phyloP scores from a whole-genome alignment of 2,888 invertebrate genomes.

The Leptothorax acervorum region DNA sequence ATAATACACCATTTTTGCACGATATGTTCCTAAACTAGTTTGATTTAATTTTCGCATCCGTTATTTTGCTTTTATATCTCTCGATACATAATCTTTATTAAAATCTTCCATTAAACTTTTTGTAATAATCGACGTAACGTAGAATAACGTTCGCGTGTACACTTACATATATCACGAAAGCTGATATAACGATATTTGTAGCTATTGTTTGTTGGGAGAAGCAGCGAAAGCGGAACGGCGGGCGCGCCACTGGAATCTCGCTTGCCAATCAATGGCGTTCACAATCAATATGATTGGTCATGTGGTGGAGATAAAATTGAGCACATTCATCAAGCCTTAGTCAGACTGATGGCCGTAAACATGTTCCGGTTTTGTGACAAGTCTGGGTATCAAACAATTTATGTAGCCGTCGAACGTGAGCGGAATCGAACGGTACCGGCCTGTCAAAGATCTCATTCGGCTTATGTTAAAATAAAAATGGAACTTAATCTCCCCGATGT shows the following conservation, averaged over 20 bases:
- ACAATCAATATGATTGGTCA: conserved; percentile 56
- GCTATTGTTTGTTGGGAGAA: conserved; percentile 44
- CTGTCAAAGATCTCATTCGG: conserved; percentile 53
- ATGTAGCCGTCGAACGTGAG: conserved; percentile 48
- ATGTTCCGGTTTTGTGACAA: conserved; percentile 57
- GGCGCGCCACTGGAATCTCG: conserved; percentile 33
- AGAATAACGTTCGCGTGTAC: not conserved
- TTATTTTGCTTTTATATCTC: not conserved
- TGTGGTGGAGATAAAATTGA: conserved; percentile 55
- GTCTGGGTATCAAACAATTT: conserved; percentile 50
- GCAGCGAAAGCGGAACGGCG: conserved; percentile 37
- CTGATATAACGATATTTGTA: conserved; percentile 37
- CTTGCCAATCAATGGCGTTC: conserved; percentile 54
- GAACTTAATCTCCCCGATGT: conserved; percentile 38
- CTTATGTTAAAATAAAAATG: conserved; percentile 51
- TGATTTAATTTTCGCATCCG: not conserved
- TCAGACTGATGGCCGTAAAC: conserved; percentile 55
- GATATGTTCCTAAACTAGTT: not conserved
- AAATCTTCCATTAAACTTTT: not conserved
- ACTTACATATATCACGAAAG: conserved; percentile 1
- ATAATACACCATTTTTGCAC: not conserved
- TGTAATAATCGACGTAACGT: not conserved
- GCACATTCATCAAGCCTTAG: conserved; percentile 57
- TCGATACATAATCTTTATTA: not conserved
- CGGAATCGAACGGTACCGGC: conserved; percentile 25